phyloP scores from a whole-genome alignment of 2,888 invertebrate species.

The Eupithecia abbreviata region DNA sequence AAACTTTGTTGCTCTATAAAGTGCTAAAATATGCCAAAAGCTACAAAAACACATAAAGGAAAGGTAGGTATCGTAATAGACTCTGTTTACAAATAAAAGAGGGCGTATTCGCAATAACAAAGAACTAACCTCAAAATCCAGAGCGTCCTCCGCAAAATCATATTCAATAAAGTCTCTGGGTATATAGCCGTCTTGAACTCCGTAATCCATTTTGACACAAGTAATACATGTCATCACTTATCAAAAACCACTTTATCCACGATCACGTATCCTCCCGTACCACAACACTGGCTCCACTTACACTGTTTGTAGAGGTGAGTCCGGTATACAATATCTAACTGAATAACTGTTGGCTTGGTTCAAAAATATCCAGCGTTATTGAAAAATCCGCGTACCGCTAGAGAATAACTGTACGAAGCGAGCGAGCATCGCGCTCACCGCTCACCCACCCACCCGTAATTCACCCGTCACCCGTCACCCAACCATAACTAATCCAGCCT shows the following conservation, averaged over 20 bases:
- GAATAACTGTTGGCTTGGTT: too few relatives aligned
- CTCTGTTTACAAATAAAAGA: background rate
- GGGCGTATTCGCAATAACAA: slow-evolving; percentile 18
- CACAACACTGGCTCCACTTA: background rate
- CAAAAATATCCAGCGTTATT: too few relatives aligned
- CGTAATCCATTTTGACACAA: slow-evolving; percentile 72
- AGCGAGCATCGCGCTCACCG: too few relatives aligned
- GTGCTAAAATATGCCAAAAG: background rate
- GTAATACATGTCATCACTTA: slow-evolving; percentile 65
- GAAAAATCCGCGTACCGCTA: too few relatives aligned
- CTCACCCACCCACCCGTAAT: too few relatives aligned
- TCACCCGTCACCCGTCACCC: too few relatives aligned
- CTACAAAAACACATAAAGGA: background rate
- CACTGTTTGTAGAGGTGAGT: too few relatives aligned
- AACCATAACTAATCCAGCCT: too few relatives aligned
- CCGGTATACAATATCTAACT: too few relatives aligned
- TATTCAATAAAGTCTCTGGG: slow-evolving; percentile 73
- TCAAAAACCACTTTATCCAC: slow-evolving; percentile 6
- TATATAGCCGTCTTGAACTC: slow-evolving; percentile 71
- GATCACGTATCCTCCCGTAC: background rate
- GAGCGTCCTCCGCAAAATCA: slow-evolving; percentile 78
- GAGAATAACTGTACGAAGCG: too few relatives aligned
- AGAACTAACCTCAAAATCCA: slow-evolving; percentile 78
- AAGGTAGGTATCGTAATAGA: background rate
- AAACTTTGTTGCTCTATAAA: background rate